Percentiles rank a stretch among this genome's conserved stretches.
These are phyloP conservation scores for Lophotis ruficrista DNA, from an alignment of 2,113 vertebrate genomes.

Conservation along the genomic window DNA sequence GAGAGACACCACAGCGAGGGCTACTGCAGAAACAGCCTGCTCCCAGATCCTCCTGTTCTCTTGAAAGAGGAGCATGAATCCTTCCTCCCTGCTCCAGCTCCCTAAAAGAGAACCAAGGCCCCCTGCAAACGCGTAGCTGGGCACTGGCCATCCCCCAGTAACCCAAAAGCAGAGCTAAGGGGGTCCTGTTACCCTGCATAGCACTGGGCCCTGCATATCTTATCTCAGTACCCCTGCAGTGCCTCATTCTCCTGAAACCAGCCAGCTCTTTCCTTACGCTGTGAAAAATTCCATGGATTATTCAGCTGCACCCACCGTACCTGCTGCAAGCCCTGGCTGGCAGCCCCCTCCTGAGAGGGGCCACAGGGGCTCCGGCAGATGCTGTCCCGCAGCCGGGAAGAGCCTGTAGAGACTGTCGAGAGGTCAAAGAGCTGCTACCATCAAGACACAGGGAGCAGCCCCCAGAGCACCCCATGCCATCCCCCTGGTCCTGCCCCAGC, in stretches of 20 bases:
- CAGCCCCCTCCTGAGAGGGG: too few species aligned
- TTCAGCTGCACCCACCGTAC: fast-evolving
- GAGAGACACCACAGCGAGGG: fast-evolving
- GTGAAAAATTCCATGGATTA: neutral
- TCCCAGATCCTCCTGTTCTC: neutral
- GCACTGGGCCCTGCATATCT: neutral
- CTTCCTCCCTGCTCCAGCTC: neutral
- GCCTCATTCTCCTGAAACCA: neutral
- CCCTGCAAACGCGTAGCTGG: fast-evolving
- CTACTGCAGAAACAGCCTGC: neutral
- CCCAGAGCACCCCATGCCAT: neutral
- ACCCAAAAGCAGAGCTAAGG: neutral
- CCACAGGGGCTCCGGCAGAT: neutral
- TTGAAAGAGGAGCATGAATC: fast-evolving
- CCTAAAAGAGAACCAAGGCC: neutral
- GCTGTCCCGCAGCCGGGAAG: neutral
- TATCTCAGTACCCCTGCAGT: neutral
- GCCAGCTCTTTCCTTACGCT: neutral
- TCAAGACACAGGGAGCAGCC: neutral
- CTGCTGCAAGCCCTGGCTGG: neutral
- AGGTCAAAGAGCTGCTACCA: neutral
- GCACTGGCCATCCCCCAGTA: neutral
- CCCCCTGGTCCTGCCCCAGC: too few species aligned
- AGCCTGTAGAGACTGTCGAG: fast-evolving
- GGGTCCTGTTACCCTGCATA: neutral